A percentile compares a stretch with the other conserved stretches of the same genome.
Evolutionary conservation across 2,113 vertebrate genomes (phyloP).

Genomic region (Ammodytes marinus): DNA sequence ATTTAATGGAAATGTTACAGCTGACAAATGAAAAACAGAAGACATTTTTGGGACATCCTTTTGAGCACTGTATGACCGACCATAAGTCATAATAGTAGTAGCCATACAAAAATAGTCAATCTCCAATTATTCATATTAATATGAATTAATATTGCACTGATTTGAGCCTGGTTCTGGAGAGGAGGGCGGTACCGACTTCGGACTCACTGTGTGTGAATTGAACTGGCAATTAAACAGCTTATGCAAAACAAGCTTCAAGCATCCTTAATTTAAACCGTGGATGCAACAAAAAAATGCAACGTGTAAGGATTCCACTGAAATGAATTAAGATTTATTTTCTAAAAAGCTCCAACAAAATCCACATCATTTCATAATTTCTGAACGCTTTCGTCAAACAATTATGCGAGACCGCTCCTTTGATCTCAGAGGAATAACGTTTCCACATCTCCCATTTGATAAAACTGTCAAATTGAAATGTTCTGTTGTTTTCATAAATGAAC

Average conservation of each 20-base stretch:
- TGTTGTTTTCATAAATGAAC: constrained; percentile 19
- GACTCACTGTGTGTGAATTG: constrained; percentile 11
- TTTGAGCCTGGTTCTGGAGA: constrained; percentile 18
- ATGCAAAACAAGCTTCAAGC: constrained; percentile 12
- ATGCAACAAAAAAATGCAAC: background rate
- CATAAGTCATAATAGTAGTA: too few species aligned
- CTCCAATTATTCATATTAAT: too few species aligned
- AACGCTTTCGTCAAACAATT: constrained; percentile 4
- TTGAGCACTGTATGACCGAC: background rate
- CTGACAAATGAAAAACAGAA: background rate
- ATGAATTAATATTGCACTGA: constrained; percentile 55
- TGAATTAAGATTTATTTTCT: background rate
- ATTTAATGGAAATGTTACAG: background rate
- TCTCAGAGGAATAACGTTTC: constrained; percentile 8
- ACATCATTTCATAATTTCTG: background rate
- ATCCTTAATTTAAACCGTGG: background rate
- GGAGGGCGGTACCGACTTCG: constrained; percentile 43
- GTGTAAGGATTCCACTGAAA: background rate
- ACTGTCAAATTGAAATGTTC: constrained; percentile 20
- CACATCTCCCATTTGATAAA: constrained; percentile 13
- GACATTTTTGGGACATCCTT: constrained; percentile 9
- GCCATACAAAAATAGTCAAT: too few species aligned
- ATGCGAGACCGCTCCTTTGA: constrained; percentile 19
- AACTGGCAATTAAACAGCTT: constrained; percentile 29
- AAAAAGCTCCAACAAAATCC: background rate